These are phyloP conservation scores for Trachymyrmex cornetzi DNA, from an alignment of 1,140 invertebrate genomes.

Conservation along the genomic window DNA sequence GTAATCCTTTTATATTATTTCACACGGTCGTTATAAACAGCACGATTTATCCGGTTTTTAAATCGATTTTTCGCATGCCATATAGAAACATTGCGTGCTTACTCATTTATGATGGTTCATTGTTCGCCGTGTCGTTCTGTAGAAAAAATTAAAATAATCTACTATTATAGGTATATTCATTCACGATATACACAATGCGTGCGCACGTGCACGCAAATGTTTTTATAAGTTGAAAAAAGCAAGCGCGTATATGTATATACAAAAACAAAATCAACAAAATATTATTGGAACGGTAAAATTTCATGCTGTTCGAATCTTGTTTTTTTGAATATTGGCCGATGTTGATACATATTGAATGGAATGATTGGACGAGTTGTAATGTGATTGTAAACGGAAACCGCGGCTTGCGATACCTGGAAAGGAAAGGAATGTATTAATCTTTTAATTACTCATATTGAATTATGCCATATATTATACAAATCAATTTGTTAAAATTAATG, in stretches of 20 bases:
- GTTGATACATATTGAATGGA: constrained; percentile 21
- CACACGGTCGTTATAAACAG: constrained; percentile 76
- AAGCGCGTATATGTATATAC: constrained; percentile 69
- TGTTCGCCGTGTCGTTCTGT: constrained; percentile 72
- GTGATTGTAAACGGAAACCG: constrained; percentile 31
- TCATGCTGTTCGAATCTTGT: neutral
- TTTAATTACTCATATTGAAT: neutral
- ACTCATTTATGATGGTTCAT: constrained; percentile 72
- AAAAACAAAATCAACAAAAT: constrained; percentile 65
- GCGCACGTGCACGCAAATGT: neutral
- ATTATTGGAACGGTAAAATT: constrained; percentile 9
- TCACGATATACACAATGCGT: constrained; percentile 29
- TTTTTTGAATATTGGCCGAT: neutral
- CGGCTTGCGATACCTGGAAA: constrained; percentile 31
- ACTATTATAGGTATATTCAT: constrained; percentile 57
- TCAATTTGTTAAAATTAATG: constrained; percentile 29
- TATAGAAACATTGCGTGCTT: constrained; percentile 84
- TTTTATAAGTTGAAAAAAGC: constrained; percentile 68
- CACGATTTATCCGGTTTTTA: constrained; percentile 62
- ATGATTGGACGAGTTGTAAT: constrained; percentile 40
- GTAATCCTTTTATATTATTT: constrained; percentile 81
- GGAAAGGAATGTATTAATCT: neutral
- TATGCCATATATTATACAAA: neutral
- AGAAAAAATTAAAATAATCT: constrained; percentile 84
- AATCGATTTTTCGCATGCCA: constrained; percentile 68